phyloP scores from a whole-genome alignment of 1,140 invertebrate genomes.

The Danaus plexippus region DNA sequence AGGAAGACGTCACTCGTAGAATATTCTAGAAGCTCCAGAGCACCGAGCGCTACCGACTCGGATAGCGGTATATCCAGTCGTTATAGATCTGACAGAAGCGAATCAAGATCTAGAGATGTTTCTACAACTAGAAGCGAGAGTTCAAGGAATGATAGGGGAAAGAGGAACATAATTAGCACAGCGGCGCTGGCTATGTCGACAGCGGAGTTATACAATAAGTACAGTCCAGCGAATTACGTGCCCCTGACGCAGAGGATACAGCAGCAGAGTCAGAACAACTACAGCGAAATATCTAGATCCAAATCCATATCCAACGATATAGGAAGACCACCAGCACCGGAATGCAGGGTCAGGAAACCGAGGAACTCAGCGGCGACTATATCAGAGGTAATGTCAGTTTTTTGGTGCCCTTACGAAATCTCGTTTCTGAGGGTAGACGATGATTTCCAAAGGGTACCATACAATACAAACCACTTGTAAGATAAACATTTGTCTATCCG shows the following conservation, averaged over 20 bases:
- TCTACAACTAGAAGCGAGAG: constrained; percentile 63
- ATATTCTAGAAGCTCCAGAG: constrained; percentile 49
- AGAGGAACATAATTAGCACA: constrained; percentile 37
- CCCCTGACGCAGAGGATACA: constrained; percentile 72
- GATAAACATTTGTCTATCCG: neutral
- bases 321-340: constrained; percentile 53
- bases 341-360: constrained; percentile 44
- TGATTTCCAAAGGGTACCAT: no score
- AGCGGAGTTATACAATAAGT: constrained; percentile 75
- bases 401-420: no score
- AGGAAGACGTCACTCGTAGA: constrained; percentile 61
- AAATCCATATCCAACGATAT: constrained; percentile 73
- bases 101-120: constrained; percentile 53
- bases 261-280: constrained; percentile 52
- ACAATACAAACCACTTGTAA: no score
- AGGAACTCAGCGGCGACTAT: constrained; percentile 53
- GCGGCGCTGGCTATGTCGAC: constrained; percentile 62
- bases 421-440: no score
- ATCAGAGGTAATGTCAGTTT: constrained; percentile 46
- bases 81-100: constrained; percentile 54
- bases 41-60: constrained; percentile 63
- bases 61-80: constrained; percentile 59
- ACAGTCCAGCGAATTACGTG: constrained; percentile 76
- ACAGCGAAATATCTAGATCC: constrained; percentile 64
- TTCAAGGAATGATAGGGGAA: constrained; percentile 46